Conservation (phyloP, 1,140 invertebrate species). For the Muscidifurax raptorellus region DNA sequence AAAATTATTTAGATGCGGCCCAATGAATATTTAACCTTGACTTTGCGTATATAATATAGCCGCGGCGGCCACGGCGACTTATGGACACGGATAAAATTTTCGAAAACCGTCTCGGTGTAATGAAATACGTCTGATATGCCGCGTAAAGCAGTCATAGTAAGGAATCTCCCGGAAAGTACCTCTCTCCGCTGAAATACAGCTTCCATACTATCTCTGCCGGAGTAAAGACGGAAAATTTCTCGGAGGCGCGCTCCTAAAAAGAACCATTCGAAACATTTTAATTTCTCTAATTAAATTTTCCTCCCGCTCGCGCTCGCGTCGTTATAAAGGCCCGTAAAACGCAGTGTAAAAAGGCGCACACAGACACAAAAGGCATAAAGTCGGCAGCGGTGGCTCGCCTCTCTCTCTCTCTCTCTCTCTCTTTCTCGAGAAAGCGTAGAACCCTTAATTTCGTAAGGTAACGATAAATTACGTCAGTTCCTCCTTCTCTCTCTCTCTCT, state of each 20-base stretch:
- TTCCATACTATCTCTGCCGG: not conserved
- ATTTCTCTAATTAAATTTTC: conserved; percentile 49
- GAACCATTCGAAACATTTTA: conserved; percentile 48
- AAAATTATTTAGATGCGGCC: not conserved
- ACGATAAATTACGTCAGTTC: conserved; percentile 43
- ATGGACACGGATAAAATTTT: no score
- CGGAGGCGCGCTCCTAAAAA: conserved; percentile 1
- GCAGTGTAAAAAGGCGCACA: not conserved
- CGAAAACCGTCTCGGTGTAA: not conserved
- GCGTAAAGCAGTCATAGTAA: not conserved
- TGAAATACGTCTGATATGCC: not conserved
- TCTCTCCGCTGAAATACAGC: conserved; percentile 10
- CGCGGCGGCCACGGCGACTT: no score
- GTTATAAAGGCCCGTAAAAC: conserved; percentile 10
- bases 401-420: no score
- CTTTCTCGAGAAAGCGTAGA: conserved; percentile 21
- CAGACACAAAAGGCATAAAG: not conserved
- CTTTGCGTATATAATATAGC: no score
- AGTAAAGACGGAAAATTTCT: conserved; percentile 15
- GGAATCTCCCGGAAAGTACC: not conserved
- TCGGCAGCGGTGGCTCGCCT: not conserved
- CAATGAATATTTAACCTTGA: not conserved
- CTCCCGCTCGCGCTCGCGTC: not conserved
- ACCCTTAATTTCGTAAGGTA: conserved; percentile 45
- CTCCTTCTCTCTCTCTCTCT: not conserved